Conservation (phyloP, 2,797 vertebrate species). For the Sparidentex hasta region DNA sequence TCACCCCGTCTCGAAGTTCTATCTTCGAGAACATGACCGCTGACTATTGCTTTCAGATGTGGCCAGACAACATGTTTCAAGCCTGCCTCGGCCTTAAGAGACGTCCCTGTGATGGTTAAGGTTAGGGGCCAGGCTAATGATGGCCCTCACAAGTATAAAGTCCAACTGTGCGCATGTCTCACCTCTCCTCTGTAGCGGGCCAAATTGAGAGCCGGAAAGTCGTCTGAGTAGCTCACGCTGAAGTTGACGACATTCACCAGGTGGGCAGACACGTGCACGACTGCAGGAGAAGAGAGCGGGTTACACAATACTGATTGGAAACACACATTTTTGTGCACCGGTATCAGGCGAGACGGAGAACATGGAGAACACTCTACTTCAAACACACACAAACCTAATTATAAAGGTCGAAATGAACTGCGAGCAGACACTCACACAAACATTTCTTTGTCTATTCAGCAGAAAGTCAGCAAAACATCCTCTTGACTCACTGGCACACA, state of each 20-base stretch:
- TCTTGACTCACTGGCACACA: constrained; percentile 55
- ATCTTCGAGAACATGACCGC: not conserved
- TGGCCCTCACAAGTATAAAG: not conserved
- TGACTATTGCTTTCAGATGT: not conserved
- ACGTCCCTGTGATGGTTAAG: not conserved
- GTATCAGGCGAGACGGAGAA: not conserved
- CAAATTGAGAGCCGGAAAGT: constrained; percentile 91
- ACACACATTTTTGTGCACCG: not conserved
- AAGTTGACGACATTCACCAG: constrained; percentile 92
- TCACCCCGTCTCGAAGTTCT: not conserved
- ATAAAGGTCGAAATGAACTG: constrained; percentile 43
- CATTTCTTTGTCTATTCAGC: constrained; percentile 73
- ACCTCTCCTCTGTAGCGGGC: constrained; percentile 95
- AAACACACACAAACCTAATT: constrained; percentile 31
- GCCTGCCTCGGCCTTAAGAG: not conserved
- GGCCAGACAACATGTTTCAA: constrained; percentile 4
- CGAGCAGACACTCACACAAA: constrained; percentile 39
- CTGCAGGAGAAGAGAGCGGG: constrained; percentile 70
- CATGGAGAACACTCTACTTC: constrained; percentile 4
- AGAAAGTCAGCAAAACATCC: constrained; percentile 72
- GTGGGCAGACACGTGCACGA: constrained; percentile 93
- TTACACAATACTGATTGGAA: constrained; percentile 23
- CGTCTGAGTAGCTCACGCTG: constrained; percentile 90
- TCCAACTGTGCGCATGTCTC: constrained; percentile 40
- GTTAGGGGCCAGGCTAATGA: not conserved